Evolutionary conservation across 2,888 invertebrate species (phyloP), one percentile per base, ranked within the genome.

Genomic region (Metellina segmentata): DNA sequence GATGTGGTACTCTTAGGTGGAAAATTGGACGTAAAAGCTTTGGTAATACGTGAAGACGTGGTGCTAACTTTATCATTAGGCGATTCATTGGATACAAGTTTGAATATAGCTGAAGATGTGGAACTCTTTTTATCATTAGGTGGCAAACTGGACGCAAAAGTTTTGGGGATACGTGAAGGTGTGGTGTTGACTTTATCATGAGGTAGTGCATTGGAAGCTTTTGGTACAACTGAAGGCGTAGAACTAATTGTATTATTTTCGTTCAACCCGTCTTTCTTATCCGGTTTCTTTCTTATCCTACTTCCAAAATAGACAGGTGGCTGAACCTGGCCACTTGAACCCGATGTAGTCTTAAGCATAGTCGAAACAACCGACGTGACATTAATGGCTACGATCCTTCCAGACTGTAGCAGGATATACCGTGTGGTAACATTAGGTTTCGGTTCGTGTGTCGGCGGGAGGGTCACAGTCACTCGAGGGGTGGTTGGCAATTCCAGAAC

Each of bases 391-490:
- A 92, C 91, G 11, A 92, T 70, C 61, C 89, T 79, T 0, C 91
- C 91, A 11, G 91, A 92, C 74, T 92, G 88, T 0, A 92, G 75
- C n/a, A 92, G 72, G 19, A 92, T 89, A 48, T 92, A 92, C 71
- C 91, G 71, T 0, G 91, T 92, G n/a, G 89, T 89, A 0, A 89
- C 52, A 70, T 92, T 92, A 19, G 91, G 81, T 75, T 88, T 88
- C 7, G 49, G n/a, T 34, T 70, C 78, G 0, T n/a, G 16, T 69
- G 78, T 72, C 8, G 88, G 82, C 0, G 87, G 34, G 0, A 61
- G 16, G 0, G 83, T 78, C 7, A 71, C n/a, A 7, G 75, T 78
- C 9, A 87, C 75, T 53, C 19, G 69, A 13, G 87, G 91, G 0
- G 91, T 91, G 5, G 91, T 83, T 49, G 86, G 81, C 6, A 78